These are phyloP conservation scores for Tachuris rubrigastra DNA, from an alignment of 2,113 vertebrate genomes.

Conservation along the genomic window DNA sequence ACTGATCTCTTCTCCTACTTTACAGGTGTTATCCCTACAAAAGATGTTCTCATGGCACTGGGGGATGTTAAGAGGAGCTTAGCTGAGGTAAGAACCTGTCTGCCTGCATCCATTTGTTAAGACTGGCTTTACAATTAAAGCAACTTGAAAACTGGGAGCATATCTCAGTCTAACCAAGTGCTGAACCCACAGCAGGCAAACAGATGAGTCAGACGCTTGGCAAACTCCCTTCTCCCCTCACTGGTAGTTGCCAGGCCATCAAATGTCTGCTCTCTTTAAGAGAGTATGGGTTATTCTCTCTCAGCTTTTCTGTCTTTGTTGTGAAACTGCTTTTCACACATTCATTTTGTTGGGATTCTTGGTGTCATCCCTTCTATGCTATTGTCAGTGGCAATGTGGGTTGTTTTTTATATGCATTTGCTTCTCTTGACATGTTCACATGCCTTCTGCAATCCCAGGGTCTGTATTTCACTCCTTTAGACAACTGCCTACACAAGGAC, in stretches of 20 bases:
- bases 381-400: background rate
- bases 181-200: conserved; percentile 14
- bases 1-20: conserved; percentile 17
- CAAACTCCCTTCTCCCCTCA: background rate
- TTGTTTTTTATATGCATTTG: background rate
- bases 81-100: conserved; percentile 79
- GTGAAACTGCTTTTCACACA: background rate
- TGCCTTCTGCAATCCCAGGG: background rate
- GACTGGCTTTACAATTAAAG: conserved; percentile 6
- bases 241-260: conserved; percentile 18
- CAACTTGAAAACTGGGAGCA: background rate
- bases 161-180: background rate
- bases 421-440: background rate
- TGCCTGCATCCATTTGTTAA: background rate
- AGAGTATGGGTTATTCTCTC: background rate
- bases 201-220: background rate
- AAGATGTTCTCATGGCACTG: conserved; percentile 89
- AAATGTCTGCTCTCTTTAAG: background rate
- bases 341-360: background rate
- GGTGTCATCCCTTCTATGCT: background rate
- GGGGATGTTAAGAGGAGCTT: conserved; percentile 85
- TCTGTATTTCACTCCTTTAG: background rate
- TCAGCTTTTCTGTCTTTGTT: background rate
- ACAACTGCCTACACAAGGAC: background rate
- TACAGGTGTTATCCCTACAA: conserved; percentile 87